A percentile compares a stretch with the other conserved stretches of the same genome.
Evolutionary conservation across 1,140 invertebrate species (phyloP).

Genomic region (Helicorthomorpha holstii): DNA sequence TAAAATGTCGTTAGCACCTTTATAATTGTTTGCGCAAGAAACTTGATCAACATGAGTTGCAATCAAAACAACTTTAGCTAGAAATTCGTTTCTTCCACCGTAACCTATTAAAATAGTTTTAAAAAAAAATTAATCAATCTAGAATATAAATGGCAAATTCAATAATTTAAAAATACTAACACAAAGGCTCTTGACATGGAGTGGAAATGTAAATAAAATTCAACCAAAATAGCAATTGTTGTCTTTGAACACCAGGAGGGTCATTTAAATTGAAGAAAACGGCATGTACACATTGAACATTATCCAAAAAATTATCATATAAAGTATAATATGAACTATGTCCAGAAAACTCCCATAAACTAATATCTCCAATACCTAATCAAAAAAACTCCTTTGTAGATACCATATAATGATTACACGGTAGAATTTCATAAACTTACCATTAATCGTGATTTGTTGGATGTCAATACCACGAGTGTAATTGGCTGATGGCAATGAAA

Average conservation of each 20-base stretch:
- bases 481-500: constrained; percentile 41
- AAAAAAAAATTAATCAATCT: constrained; percentile 5
- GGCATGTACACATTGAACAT: constrained; percentile 45
- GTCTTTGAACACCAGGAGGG: constrained; percentile 47
- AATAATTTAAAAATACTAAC: constrained; percentile 34
- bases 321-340: constrained; percentile 57
- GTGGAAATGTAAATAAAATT: constrained; percentile 57
- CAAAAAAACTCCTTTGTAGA: constrained; percentile 9
- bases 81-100: constrained; percentile 33
- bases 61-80: constrained; percentile 37
- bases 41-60: constrained; percentile 46
- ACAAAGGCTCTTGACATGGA: constrained; percentile 43
- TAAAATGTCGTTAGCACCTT: constrained; percentile 36
- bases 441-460: constrained; percentile 35
- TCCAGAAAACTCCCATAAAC: constrained; percentile 67
- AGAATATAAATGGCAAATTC: neutral
- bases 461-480: constrained; percentile 51
- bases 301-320: constrained; percentile 60
- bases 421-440: constrained; percentile 12
- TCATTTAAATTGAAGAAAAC: constrained; percentile 58
- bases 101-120: constrained; percentile 24
- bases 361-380: constrained; percentile 44
- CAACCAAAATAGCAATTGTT: constrained; percentile 62
- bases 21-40: constrained; percentile 31
- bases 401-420: neutral